Evolutionary conservation across 2,888 invertebrate genomes (phyloP).

Genomic region (Drosophila paranaensis): DNA sequence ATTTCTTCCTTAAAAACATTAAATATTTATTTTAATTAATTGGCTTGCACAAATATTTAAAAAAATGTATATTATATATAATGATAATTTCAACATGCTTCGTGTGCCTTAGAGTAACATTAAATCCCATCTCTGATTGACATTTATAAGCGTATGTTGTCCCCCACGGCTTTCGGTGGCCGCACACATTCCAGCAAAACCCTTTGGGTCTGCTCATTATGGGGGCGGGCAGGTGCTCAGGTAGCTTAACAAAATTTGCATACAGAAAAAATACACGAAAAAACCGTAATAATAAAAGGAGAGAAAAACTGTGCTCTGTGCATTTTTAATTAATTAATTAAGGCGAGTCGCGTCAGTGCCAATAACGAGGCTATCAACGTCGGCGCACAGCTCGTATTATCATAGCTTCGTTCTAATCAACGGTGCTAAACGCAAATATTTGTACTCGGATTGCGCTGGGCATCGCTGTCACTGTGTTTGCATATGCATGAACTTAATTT

Average conservation of each 20-base stretch:
- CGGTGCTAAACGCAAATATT: constrained; percentile 69
- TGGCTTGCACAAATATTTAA: background rate
- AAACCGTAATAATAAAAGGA: constrained; percentile 13
- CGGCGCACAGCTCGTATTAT: constrained; percentile 22
- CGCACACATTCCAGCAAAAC: constrained; percentile 22
- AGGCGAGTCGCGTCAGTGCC: constrained; percentile 56
- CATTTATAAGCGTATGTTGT: constrained; percentile 32
- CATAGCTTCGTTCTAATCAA: constrained; percentile 59
- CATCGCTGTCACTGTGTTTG: constrained; percentile 53
- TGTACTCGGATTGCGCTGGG: constrained; percentile 56
- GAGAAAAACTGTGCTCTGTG: constrained; percentile 43
- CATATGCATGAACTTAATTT: constrained; percentile 80
- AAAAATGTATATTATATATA: background rate
- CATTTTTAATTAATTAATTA: constrained; percentile 81
- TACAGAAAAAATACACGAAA: constrained; percentile 40
- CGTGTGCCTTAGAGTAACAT: constrained; percentile 7
- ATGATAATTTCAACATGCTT: constrained; percentile 10
- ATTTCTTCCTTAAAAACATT: background rate
- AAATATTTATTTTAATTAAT: background rate
- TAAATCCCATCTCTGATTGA: constrained; percentile 40
- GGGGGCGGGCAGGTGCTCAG: constrained; percentile 55
- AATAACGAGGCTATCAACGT: constrained; percentile 77
- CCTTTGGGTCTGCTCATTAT: constrained; percentile 36
- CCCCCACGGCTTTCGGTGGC: constrained; percentile 19
- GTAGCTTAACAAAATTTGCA: constrained; percentile 53